Base-by-base conservation (phyloP, 2,888 invertebrate species). In the Eulithis testata region DNA sequence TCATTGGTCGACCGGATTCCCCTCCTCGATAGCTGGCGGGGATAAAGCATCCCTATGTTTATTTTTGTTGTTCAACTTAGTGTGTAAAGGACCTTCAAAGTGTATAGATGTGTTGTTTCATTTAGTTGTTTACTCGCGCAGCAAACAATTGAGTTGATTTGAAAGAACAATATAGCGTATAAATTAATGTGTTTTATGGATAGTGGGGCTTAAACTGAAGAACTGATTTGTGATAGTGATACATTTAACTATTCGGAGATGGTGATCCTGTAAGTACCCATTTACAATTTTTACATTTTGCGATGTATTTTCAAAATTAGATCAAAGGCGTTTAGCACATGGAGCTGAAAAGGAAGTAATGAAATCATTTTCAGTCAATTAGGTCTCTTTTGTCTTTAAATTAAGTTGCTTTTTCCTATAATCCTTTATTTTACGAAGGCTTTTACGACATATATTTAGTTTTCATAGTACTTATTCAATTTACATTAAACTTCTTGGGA, bases 221-320 rank as follows among this genome's bases (percentile, higher is more conserved):
- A 21, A 21, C 66, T 73, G 76, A 75, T 71, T 82, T 83, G 85
- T 85, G 86, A 80, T 76, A 78, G 82, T 83, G 85, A 74, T 75
- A 71, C 71, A 71, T 65, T 69, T 67, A 77, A 75, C 69, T 81
- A 54, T 80, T 80, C 82, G 88, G 92, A 91, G 75, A 93, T 93
- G 92, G 92, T 93, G 86, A 89, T 93, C 82, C 87, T 91, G 92
- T 93, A 85, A 91, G 92, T 93, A n/a, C n/a, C n/a, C n/a, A 82
- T 61, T 50, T 45, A 45, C 56, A 12, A 56, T 56, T 60, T 50
- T 55, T 45, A 21, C 53, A 44, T 49, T 43, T 0, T 47, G 11
- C n/a, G 1, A 31, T 31, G 4, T 31, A 31, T 31, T 31, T 31
- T 31, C 31, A 31, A 4, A 4, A 31, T 31, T 31, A 31, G 4